phyloP scores from a whole-genome alignment of 1,140 invertebrate genomes.

The Archivesica marissinica region DNA sequence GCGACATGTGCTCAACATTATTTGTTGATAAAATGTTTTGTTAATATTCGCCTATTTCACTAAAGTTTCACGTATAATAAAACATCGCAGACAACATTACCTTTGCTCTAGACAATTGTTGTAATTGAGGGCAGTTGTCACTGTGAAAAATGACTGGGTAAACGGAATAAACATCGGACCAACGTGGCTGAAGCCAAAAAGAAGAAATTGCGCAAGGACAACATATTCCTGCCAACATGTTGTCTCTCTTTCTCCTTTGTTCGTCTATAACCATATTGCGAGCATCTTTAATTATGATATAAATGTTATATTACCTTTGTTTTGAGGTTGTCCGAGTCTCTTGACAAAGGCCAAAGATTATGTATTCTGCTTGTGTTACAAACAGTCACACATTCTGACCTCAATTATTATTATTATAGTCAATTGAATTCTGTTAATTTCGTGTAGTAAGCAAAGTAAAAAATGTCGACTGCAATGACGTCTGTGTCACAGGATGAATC shows the following conservation, averaged over 20 bases:
- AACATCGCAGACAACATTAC: conserved; percentile 17
- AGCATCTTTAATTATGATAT: too few species aligned
- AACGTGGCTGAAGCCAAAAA: conserved; percentile 37
- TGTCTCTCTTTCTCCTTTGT: background rate
- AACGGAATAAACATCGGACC: background rate
- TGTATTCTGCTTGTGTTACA: background rate
- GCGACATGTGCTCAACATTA: conserved; percentile 61
- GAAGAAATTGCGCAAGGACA: conserved; percentile 32
- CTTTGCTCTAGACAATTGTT: background rate
- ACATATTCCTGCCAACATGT: conserved; percentile 4
- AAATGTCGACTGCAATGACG: conserved; percentile 49
- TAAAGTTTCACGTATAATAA: background rate
- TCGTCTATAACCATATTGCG: too few species aligned
- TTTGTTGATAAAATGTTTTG: conserved; percentile 61
- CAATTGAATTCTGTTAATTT: background rate
- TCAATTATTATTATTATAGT: background rate
- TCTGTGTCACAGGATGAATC: conserved; percentile 25
- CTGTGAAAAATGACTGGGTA: background rate
- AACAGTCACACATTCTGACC: background rate
- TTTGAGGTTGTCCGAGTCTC: background rate
- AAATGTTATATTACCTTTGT: conserved; percentile 1
- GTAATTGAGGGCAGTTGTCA: background rate
- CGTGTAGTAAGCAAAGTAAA: background rate
- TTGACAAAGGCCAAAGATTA: background rate
- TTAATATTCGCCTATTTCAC: conserved; percentile 5